Conservation (phyloP, 2,888 invertebrate genomes). For the Geotrupes spiniger region DNA sequence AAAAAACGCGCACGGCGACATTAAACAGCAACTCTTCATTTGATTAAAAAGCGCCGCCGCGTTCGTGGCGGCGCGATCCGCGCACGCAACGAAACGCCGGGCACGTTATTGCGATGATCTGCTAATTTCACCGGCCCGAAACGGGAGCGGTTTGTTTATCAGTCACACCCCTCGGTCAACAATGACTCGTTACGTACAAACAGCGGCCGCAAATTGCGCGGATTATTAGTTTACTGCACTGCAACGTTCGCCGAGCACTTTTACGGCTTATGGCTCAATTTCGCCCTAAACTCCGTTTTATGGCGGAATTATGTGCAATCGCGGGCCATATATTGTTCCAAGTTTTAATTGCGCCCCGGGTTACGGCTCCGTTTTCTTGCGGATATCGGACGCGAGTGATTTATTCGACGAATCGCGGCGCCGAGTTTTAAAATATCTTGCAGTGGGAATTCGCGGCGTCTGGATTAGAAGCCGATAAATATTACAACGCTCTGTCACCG, state of each 20-base stretch:
- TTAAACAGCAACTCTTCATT: constrained; percentile 19
- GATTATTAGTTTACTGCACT: constrained; percentile 32
- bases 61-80: constrained; percentile 11
- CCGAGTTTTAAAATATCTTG: too few relatives aligned
- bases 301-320: constrained; percentile 30
- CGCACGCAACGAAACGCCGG: constrained; percentile 20
- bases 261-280: constrained; percentile 33
- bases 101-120: constrained; percentile 21
- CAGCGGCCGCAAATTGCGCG: constrained; percentile 28
- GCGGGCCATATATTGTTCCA: constrained; percentile 10
- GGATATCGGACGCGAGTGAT: too few relatives aligned
- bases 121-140: constrained; percentile 20
- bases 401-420: too few relatives aligned
- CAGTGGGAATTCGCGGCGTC: too few relatives aligned
- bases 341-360: too few relatives aligned
- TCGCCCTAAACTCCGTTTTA: constrained; percentile 28
- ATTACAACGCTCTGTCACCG: constrained; percentile 17
- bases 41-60: constrained; percentile 19
- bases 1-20: constrained; percentile 13
- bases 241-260: constrained; percentile 19
- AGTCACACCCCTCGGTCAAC: constrained; percentile 26
- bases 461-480: too few relatives aligned
- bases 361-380: too few relatives aligned
- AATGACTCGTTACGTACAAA: constrained; percentile 30
- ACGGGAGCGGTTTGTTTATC: constrained; percentile 25